Evolutionary conservation across 2,113 vertebrate species (phyloP).

Genomic region (Ahaetulla prasina): DNA sequence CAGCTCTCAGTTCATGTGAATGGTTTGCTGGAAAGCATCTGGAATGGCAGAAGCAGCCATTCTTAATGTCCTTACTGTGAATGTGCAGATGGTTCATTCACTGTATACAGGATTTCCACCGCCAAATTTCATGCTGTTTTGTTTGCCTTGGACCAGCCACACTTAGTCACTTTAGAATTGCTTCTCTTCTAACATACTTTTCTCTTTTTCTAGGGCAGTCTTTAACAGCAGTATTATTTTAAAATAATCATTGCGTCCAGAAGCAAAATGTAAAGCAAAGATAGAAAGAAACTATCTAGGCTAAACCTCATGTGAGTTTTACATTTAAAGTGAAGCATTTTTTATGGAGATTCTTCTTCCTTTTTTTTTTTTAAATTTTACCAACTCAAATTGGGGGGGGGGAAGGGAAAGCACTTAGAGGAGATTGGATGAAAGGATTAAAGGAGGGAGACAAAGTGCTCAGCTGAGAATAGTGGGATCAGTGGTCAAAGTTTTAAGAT

Average conservation of each 20-base stretch:
- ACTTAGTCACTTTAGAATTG: not conserved
- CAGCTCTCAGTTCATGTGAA: constrained; percentile 2
- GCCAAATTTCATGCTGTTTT: constrained; percentile 22
- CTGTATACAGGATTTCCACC: not conserved
- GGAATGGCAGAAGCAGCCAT: not conserved
- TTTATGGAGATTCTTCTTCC: not conserved
- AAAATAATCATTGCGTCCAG: not conserved
- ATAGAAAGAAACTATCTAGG: not conserved
- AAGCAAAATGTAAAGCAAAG: not conserved
- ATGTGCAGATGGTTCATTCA: constrained; percentile 34
- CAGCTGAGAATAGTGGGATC: not conserved
- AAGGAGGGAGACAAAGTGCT: not conserved
- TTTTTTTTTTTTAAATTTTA: not conserved
- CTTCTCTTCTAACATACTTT: not conserved
- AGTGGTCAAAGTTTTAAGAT: not conserved
- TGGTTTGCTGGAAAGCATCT: constrained; percentile 21
- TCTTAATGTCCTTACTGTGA: constrained; percentile 5
- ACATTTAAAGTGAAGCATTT: not conserved
- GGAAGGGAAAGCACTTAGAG: not conserved
- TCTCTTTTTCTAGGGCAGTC: not conserved
- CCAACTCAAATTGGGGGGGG: not conserved
- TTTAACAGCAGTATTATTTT: not conserved
- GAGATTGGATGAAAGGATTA: not conserved
- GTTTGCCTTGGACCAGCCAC: constrained; percentile 8
- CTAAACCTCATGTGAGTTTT: not conserved